These are phyloP conservation scores for Halcyon chelicuti DNA, from an alignment of 2,797 vertebrate genomes.

Conservation along the genomic window DNA sequence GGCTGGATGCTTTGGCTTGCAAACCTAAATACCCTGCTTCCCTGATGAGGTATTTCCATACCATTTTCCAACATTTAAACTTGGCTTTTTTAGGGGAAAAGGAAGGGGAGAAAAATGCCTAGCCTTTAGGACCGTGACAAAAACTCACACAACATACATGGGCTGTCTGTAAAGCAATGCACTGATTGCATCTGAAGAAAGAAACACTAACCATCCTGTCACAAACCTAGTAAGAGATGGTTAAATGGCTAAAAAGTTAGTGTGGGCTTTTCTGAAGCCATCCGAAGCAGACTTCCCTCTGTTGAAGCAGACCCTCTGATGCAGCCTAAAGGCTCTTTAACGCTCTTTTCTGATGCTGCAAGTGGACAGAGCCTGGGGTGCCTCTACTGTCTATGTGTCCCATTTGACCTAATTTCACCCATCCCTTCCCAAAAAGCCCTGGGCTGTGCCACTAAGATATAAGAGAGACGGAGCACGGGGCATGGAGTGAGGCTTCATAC, in stretches of 20 bases:
- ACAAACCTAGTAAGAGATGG: not conserved
- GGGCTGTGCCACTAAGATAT: not conserved
- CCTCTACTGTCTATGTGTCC: not conserved
- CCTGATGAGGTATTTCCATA: not conserved
- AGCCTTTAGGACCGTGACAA: not conserved
- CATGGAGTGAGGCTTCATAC: not conserved
- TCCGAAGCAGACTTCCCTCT: not conserved
- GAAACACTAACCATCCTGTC: not conserved
- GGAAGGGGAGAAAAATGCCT: not conserved
- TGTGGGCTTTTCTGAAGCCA: not conserved
- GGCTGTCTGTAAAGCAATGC: not conserved
- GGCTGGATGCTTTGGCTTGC: conserved; percentile 16
- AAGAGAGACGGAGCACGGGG: not conserved
- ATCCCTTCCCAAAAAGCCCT: not conserved
- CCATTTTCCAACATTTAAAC: not conserved
- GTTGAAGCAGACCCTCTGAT: not conserved
- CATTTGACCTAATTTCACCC: not conserved
- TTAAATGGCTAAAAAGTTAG: not conserved
- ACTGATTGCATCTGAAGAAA: not conserved
- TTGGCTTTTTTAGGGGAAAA: not conserved
- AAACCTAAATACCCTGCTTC: not conserved
- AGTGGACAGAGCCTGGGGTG: not conserved
- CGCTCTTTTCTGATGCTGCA: not conserved
- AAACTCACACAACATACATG: not conserved
- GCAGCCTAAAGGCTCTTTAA: not conserved